These are phyloP conservation scores for Willisornis vidua DNA, from an alignment of 2,113 vertebrate species.

Conservation along the genomic window DNA sequence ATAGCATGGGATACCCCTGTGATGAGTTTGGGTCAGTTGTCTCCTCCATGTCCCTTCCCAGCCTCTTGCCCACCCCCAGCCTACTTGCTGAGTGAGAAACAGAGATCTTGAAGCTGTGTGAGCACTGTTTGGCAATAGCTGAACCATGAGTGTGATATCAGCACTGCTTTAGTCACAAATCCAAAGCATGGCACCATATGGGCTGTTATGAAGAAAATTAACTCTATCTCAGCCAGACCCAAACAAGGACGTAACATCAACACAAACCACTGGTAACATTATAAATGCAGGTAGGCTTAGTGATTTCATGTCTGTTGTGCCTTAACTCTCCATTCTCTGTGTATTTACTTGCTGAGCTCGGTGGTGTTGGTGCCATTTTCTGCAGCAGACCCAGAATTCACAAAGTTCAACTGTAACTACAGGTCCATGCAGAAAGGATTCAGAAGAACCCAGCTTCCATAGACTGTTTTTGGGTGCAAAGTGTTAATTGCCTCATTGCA, in stretches of 20 bases:
- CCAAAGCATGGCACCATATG: background rate
- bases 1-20: background rate
- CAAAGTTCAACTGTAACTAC: background rate
- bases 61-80: background rate
- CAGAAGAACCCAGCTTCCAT: background rate
- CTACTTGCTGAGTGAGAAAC: background rate
- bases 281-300: background rate
- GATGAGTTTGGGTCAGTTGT: background rate
- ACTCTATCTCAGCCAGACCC: background rate
- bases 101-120: background rate
- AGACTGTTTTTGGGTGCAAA: background rate
- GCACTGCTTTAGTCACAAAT: background rate
- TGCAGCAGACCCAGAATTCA: background rate
- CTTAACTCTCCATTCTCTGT: background rate
- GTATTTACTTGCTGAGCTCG: background rate
- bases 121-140: background rate
- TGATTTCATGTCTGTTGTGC: background rate
- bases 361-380: background rate
- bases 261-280: background rate
- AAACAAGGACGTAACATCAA: background rate
- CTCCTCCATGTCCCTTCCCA: background rate
- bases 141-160: background rate
- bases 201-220: background rate
- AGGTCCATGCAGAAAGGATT: background rate
- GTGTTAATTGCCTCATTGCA: background rate